These are phyloP conservation scores for Macaca nemestrina DNA, from an alignment of 2,113 vertebrate species.

Conservation along the genomic window DNA sequence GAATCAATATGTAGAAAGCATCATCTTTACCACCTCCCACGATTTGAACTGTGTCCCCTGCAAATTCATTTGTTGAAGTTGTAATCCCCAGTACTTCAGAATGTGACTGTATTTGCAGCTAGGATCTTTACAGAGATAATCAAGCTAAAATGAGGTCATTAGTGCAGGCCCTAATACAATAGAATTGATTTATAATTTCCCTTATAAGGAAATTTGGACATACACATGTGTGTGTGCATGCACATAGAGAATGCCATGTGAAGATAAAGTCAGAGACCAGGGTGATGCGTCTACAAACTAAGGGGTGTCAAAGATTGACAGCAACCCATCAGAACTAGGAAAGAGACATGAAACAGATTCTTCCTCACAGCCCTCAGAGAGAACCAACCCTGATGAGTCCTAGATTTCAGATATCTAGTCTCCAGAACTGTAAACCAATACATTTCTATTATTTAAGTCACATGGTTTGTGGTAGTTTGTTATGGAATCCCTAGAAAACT, in stretches of 20 bases:
- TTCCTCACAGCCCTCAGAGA: neutral
- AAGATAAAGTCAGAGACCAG: neutral
- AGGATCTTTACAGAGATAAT: neutral
- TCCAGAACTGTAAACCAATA: neutral
- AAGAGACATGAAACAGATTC: neutral
- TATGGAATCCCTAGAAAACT: neutral
- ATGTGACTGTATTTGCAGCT: neutral
- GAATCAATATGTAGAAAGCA: neutral
- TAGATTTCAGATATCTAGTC: neutral
- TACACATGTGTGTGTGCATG: neutral
- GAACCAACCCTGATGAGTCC: neutral
- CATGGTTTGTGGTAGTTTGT: neutral
- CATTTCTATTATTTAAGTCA: neutral
- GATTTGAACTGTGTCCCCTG: neutral
- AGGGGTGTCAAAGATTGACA: neutral
- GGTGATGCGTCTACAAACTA: neutral
- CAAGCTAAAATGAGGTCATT: neutral
- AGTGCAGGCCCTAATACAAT: neutral
- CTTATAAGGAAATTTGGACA: neutral
- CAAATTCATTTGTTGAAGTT: neutral
- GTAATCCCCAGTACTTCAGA: neutral
- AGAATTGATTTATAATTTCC: too few species aligned
- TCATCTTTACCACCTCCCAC: neutral
- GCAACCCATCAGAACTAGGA: neutral
- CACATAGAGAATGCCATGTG: fast-evolving